phyloP scores from a whole-genome alignment of 2,888 invertebrate genomes.

The Mellilla xanthometata region DNA sequence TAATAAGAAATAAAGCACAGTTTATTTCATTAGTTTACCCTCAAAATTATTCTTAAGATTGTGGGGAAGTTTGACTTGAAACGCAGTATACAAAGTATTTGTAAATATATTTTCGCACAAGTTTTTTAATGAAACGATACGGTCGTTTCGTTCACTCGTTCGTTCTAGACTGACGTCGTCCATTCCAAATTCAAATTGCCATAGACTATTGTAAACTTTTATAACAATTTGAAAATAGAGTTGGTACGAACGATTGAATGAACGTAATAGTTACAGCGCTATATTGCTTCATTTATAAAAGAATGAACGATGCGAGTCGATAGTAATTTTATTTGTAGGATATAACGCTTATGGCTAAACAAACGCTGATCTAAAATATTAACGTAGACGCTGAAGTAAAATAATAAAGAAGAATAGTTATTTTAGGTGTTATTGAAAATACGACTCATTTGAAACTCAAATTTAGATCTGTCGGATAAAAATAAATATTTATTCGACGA shows the following conservation, averaged over 20 bases:
- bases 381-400: no score
- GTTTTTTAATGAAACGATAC: slow-evolving; percentile 13
- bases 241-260: slow-evolving; percentile 17
- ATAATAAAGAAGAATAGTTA: no score
- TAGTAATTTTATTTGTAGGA: slow-evolving; percentile 1
- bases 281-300: no score
- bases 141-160: slow-evolving; percentile 35
- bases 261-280: slow-evolving; percentile 10
- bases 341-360: not conserved
- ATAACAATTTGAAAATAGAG: slow-evolving; percentile 26
- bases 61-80: no score
- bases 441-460: no score
- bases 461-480: no score
- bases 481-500: no score
- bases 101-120: slow-evolving; percentile 23
- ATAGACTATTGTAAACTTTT: slow-evolving; percentile 31
- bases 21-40: not conserved
- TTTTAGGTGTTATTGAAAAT: no score
- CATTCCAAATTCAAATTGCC: slow-evolving; percentile 43
- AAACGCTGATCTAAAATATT: no score
- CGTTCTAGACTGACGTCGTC: slow-evolving; percentile 30
- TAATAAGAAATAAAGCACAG: no score
- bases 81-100: not conserved
- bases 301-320: slow-evolving; percentile 11
- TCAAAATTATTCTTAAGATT: slow-evolving; percentile 6